A percentile compares a stretch with the other conserved stretches of the same genome.
Evolutionary conservation across 2,888 invertebrate genomes (phyloP).

Genomic region (Sminthurides aquaticus): DNA sequence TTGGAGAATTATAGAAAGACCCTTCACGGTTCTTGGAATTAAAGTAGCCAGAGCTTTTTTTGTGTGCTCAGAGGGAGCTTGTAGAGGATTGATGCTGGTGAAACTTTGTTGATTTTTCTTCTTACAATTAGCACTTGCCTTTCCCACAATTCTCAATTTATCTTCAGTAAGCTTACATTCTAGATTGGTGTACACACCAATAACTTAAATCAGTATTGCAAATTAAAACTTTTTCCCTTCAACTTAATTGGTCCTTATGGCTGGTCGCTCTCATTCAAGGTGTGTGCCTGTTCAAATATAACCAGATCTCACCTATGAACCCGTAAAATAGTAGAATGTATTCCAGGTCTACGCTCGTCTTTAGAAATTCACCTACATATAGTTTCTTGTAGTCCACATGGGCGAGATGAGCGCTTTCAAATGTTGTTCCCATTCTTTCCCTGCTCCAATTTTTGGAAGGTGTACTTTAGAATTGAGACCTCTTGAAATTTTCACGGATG

Average conservation of each 20-base stretch:
- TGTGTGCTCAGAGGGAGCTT: neutral
- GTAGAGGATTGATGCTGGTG: neutral
- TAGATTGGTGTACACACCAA: neutral
- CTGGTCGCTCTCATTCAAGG: neutral
- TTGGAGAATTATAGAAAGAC: too few relatives aligned
- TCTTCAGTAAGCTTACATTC: neutral
- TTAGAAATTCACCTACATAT: too few relatives aligned
- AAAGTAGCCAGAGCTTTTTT: neutral
- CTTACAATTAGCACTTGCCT: neutral
- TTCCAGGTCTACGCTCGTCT: too few relatives aligned
- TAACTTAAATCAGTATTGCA: neutral
- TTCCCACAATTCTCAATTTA: slow-evolving; percentile 1
- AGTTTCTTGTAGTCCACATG: too few relatives aligned
- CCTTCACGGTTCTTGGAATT: too few relatives aligned
- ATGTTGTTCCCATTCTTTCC: too few relatives aligned
- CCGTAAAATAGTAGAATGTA: too few relatives aligned
- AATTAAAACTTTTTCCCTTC: neutral
- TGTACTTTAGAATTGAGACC: too few relatives aligned
- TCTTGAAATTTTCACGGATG: too few relatives aligned
- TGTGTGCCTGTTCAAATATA: neutral
- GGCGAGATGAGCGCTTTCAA: too few relatives aligned
- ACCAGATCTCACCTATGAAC: too few relatives aligned
- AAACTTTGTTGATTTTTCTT: neutral
- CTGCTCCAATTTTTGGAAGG: too few relatives aligned
- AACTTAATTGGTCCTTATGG: neutral